Conservation (phyloP, 2,113 vertebrate species). For the Hepsetus odoe region DNA sequence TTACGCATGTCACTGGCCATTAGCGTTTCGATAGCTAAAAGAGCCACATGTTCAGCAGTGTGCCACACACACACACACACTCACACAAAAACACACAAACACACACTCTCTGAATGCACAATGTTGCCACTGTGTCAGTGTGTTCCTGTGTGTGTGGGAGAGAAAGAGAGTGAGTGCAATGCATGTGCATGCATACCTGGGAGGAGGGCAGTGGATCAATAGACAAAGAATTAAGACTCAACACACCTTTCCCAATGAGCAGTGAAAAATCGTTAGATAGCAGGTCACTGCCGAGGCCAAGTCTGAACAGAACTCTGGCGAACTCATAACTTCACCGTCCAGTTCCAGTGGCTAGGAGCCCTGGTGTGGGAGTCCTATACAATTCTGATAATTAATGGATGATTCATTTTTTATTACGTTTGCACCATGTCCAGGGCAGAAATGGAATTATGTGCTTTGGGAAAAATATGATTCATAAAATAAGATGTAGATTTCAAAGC, state of each 20-base stretch:
- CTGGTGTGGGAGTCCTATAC: neutral
- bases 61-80: neutral
- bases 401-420: neutral
- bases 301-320: neutral
- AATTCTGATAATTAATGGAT: neutral
- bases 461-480: constrained; percentile 1
- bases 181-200: neutral
- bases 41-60: neutral
- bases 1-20: constrained; percentile 12
- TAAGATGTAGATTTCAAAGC: neutral
- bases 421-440: too few species aligned
- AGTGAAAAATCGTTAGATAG: neutral
- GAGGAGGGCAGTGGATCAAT: neutral
- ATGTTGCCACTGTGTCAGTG: neutral
- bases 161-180: too few species aligned
- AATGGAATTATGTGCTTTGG: neutral
- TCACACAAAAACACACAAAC: neutral
- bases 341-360: neutral
- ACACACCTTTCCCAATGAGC: neutral
- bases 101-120: neutral
- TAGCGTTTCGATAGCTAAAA: constrained; percentile 13
- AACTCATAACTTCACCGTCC: neutral
- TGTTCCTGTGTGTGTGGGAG: neutral
- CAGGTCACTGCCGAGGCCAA: constrained; percentile 2
- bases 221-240: neutral